A percentile compares a stretch with the other conserved stretches of the same genome.
Evolutionary conservation across 2,888 invertebrate genomes (phyloP).

Genomic region (Mechanitis mazaeus): DNA sequence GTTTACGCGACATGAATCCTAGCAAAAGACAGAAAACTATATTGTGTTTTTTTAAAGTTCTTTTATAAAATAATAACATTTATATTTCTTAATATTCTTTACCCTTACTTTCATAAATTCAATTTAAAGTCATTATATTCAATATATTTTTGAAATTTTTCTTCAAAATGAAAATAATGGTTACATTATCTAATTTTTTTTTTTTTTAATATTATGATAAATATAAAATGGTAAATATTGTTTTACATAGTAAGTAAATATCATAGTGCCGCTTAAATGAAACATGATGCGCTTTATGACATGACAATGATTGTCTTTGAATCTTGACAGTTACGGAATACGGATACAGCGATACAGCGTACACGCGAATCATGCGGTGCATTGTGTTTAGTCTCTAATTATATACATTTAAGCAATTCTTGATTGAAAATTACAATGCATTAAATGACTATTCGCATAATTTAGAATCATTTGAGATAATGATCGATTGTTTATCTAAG

Average conservation of each 20-base stretch:
- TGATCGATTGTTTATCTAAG: conserved; percentile 45
- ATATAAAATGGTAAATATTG: too few relatives aligned
- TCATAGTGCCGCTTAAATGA: conserved; percentile 8
- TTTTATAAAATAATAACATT: too few relatives aligned
- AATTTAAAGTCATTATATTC: too few relatives aligned
- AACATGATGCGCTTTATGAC: conserved; percentile 22
- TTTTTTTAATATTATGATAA: too few relatives aligned
- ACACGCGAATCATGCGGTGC: conserved; percentile 33
- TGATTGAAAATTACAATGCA: conserved; percentile 26
- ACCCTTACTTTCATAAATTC: not conserved
- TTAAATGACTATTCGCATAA: conserved; percentile 18
- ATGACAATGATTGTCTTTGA: conserved; percentile 29
- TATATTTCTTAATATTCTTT: too few relatives aligned
- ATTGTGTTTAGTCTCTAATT: conserved; percentile 27
- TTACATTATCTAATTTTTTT: too few relatives aligned
- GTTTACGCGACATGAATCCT: conserved; percentile 5
- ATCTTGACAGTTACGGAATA: conserved; percentile 25
- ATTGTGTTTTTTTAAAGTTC: too few relatives aligned
- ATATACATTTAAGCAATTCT: conserved; percentile 15
- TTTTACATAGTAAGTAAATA: not conserved
- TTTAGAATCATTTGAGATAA: conserved; percentile 35
- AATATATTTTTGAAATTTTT: too few relatives aligned
- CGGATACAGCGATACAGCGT: not conserved
- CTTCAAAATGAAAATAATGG: too few relatives aligned
- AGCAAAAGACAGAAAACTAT: too few relatives aligned